These are phyloP conservation scores for Numida meleagris DNA, from an alignment of 2,113 vertebrate genomes.

Conservation along the genomic window DNA sequence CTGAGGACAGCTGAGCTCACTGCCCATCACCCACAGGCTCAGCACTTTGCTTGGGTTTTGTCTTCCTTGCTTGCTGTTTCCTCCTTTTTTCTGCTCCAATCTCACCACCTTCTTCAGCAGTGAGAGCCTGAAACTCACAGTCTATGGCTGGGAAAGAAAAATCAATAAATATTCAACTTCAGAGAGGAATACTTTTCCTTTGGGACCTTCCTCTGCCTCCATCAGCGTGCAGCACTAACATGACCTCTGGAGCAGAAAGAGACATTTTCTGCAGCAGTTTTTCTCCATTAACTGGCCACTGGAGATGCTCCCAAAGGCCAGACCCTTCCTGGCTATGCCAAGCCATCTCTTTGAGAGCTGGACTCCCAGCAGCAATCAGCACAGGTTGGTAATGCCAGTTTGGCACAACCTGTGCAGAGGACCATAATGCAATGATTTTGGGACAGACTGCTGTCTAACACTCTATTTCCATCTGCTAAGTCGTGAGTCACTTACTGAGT, in stretches of 20 bases:
- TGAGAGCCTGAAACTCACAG: background rate
- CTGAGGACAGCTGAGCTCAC: background rate
- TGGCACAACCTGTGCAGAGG: background rate
- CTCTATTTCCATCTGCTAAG: background rate
- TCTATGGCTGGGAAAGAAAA: constrained; percentile 40
- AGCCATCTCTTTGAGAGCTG: background rate
- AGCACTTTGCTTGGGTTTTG: background rate
- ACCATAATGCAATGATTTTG: background rate
- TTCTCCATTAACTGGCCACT: background rate
- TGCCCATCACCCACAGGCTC: background rate
- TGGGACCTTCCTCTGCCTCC: background rate
- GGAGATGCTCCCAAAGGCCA: background rate
- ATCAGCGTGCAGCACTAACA: background rate
- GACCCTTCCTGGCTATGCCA: background rate
- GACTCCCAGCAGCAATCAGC: background rate
- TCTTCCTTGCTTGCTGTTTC: background rate
- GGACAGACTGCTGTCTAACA: background rate
- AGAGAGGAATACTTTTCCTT: background rate
- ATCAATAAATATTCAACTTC: constrained; percentile 13
- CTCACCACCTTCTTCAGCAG: background rate
- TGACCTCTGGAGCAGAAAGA: background rate
- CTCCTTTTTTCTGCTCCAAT: background rate
- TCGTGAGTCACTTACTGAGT: background rate
- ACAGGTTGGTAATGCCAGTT: background rate
- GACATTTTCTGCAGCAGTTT: background rate